Percentiles rank a stretch among this genome's conserved stretches.
These are phyloP conservation scores for Chrysolina oricalcia DNA, from an alignment of 2,888 invertebrate species.

Conservation along the genomic window DNA sequence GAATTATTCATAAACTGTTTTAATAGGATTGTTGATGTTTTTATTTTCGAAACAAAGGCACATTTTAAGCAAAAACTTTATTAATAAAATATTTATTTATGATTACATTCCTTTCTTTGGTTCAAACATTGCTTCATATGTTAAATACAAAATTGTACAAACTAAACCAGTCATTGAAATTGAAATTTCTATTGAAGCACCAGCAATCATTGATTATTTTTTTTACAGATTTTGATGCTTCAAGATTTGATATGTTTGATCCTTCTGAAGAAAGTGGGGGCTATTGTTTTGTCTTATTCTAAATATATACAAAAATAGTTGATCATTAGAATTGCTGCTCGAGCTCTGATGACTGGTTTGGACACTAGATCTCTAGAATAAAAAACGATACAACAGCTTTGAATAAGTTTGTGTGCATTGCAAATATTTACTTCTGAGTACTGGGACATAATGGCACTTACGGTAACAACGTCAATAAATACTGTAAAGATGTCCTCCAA, in stretches of 20 bases:
- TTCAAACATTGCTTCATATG: conserved; percentile 35
- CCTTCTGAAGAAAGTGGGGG: neutral
- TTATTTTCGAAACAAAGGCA: neutral
- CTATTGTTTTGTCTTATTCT: neutral
- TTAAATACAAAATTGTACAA: conserved; percentile 36
- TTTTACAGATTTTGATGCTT: too few species aligned
- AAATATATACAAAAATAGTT: conserved; percentile 22
- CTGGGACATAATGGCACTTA: conserved; percentile 60
- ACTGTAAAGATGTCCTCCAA: conserved; percentile 24
- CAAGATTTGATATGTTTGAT: neutral
- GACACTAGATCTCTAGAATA: conserved; percentile 22
- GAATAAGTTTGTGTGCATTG: conserved; percentile 25
- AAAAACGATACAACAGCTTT: conserved; percentile 13
- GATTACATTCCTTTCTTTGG: conserved; percentile 35
- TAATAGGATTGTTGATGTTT: too few species aligned
- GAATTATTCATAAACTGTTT: too few species aligned
- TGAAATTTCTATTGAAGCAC: conserved; percentile 1
- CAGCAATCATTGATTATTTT: too few species aligned
- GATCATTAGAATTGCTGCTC: neutral
- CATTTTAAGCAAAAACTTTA: conserved; percentile 2
- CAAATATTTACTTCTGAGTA: conserved; percentile 3
- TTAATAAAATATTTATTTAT: conserved; percentile 21
- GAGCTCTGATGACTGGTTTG: conserved; percentile 8
- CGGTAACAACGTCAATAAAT: conserved; percentile 57
- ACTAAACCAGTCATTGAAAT: conserved; percentile 32